Base-by-base conservation (phyloP, 1,140 invertebrate species). In the Anoplophora glabripennis region DNA sequence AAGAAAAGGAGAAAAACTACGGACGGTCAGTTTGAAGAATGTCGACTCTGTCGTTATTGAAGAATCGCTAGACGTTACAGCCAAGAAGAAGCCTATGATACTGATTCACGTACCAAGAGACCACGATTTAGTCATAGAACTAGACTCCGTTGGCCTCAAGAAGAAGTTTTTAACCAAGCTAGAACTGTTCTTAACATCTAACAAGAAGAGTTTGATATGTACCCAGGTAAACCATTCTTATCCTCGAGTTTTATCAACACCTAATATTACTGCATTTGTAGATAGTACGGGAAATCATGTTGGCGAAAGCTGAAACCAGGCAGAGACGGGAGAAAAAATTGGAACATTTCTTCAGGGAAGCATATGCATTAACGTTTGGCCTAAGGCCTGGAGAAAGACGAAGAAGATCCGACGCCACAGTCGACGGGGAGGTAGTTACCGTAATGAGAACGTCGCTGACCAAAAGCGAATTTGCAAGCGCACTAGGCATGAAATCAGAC, bases 301-400 rank as follows among this genome's bases (percentile, higher is more conserved):
- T 98, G 45, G 86, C 90, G 14, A 90, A 94, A 69, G 96, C 96
- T 8, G 94, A 98, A 78, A 99, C 96, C 0, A 91, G 95, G 70
- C 94, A 98, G 71, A 84, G 97, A 44, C 78, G 97, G 21, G 94
- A 99, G 69, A 89, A 92, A 64, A 88, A 95, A 66, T 75, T 99
- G 21, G 96, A 99, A 72, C 94, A 98, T 77, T 99, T 99, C 81
- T 99, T 99, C 79, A 85, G 96, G 64, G 95, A 98, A 78, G 96
- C 97, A 0, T 99, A 99, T 69, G 93, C 95, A 1, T 80, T 98
- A 47, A 95, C 93, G 0, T 96, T 96, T 73, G 93, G 93, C 3
- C 73, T 95, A 3, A 84, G 87, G 21, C 87, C 88, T 0, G 87
- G 87, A 1, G 91, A 90, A 73, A 78, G 85, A 45, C 77, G 87